Conservation (phyloP, 2,797 vertebrate species). For the Champsocephalus gunnari region DNA sequence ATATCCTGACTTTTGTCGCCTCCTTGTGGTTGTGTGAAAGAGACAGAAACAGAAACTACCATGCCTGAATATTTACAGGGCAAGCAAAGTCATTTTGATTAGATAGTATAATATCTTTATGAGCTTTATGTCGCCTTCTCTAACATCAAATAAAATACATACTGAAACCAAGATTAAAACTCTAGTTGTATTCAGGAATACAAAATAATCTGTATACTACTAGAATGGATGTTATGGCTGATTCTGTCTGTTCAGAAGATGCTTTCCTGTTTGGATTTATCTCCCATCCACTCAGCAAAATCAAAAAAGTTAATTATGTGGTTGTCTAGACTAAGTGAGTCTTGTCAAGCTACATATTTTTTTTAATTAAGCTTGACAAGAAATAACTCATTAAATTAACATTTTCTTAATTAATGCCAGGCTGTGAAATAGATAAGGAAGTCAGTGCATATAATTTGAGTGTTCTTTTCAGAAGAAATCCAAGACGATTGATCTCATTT, state of each 20-base stretch:
- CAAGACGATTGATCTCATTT: neutral
- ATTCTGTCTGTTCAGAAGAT: conserved; percentile 15
- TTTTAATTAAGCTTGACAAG: conserved; percentile 25
- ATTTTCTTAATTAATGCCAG: neutral
- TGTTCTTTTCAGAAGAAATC: conserved; percentile 17
- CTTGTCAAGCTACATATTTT: conserved; percentile 4
- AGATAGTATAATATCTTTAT: no score
- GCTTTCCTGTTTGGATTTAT: conserved; percentile 14
- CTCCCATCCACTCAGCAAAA: conserved; percentile 13
- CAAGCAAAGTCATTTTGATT: no score
- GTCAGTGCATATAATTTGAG: neutral
- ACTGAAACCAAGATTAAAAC: conserved; percentile 59
- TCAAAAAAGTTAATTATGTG: conserved; percentile 10
- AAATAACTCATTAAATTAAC: neutral
- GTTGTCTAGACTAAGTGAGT: neutral
- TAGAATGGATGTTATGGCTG: conserved; percentile 34
- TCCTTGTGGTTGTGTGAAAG: conserved; percentile 49
- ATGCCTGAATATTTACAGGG: neutral
- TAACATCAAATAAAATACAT: no score
- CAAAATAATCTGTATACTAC: conserved; percentile 61
- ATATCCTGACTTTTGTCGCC: conserved; percentile 52
- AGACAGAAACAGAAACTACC: neutral
- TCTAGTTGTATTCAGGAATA: conserved; percentile 64
- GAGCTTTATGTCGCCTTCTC: no score
- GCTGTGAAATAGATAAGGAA: neutral